These are phyloP conservation scores for Aplodontia rufa DNA, from an alignment of 2,113 vertebrate genomes.

Conservation along the genomic window DNA sequence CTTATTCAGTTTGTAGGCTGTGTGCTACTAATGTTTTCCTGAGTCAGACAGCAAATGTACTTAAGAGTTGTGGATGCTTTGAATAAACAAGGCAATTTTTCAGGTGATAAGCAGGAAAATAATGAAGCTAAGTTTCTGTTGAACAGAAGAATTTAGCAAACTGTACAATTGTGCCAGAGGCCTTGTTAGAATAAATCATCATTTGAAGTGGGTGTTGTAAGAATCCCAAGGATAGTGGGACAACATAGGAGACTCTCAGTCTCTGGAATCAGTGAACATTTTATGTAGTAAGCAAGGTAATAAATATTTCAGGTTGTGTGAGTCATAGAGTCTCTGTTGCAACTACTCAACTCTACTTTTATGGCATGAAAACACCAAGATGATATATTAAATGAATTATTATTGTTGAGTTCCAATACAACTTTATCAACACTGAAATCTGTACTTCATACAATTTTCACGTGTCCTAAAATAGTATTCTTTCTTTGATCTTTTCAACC, in stretches of 20 bases:
- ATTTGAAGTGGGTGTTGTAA: background rate
- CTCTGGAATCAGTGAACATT: background rate
- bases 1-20: background rate
- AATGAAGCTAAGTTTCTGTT: background rate
- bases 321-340: background rate
- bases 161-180: background rate
- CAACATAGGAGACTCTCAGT: background rate
- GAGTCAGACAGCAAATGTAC: background rate
- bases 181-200: background rate
- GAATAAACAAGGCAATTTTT: background rate
- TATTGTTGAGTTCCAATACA: background rate
- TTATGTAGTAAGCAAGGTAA: background rate
- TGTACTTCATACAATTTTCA: background rate
- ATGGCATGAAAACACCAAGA: background rate
- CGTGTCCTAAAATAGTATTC: background rate
- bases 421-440: background rate
- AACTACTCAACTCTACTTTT: background rate
- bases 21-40: background rate
- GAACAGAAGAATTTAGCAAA: background rate
- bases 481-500: background rate
- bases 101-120: background rate
- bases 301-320: conserved; percentile 11
- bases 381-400: background rate
- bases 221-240: background rate
- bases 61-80: background rate